Evolutionary conservation across 2,888 invertebrate genomes (phyloP), one percentile per base, ranked within the genome.

Genomic region (Acanthoscelides obtectus): DNA sequence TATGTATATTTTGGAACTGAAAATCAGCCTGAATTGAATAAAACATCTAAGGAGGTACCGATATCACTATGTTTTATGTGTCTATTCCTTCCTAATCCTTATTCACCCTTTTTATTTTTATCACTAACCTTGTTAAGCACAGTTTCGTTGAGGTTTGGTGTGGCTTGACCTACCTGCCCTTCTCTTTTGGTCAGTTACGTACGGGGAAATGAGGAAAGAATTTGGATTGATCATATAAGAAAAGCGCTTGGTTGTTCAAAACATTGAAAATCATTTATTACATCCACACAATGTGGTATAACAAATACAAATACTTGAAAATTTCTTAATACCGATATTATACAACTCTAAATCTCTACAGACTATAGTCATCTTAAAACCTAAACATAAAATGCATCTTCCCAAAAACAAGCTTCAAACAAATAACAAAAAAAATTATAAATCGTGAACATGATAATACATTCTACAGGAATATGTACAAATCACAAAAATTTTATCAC

Each of bases 401-500:
- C 76, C 75, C 75, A 74, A 78, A 74, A 75, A 71, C 72, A 75
- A 75, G 74, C 77, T 74, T 76, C 72, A 74, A 75, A 76, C 73
- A 66, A 76, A 76, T 69, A 75, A 74, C 78, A 75, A 69, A 73
- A 73, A n/a, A 73, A 76, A 75, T 70, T 72, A 72, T 71, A 76
- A 77, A 73, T 45, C 72, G 71, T 72, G 68, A 68, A 69, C 72
- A 72, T 73, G 70, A 72, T 71, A 69, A 70, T 69, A 69, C 64
- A 69, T 68, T 68, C 64, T 68, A 70, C 71, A 72, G 74, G 69
- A 72, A 69, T 71, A 71, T 72, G 63, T 81, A 80, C 81, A 81
- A 76, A 81, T 81, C 80, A 81, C 80, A 80, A 80, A 81, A 77
- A 79, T 77, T 77, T 77, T 79, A 80, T 88, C 88, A 92, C 89